Evolutionary conservation across 2,888 invertebrate species (phyloP).

Genomic region (Sinelater perroti): DNA sequence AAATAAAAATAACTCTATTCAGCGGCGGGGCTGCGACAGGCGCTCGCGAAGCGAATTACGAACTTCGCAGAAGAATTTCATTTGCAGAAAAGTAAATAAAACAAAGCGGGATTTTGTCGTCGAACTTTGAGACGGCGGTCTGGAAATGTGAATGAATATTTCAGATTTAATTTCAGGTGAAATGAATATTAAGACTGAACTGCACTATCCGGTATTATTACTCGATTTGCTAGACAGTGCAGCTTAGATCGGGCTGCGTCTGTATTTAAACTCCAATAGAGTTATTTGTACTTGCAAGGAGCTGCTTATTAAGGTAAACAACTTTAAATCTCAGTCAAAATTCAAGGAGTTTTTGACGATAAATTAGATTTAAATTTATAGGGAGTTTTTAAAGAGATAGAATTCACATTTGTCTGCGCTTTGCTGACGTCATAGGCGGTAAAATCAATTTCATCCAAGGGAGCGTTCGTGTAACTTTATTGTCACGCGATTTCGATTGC

Average conservation of each 20-base stretch:
- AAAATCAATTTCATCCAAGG: constrained; percentile 10
- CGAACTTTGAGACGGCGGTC: not conserved
- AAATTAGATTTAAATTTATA: no score
- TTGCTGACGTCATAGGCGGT: constrained; percentile 2
- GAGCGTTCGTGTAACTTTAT: not conserved
- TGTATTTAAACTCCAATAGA: no score
- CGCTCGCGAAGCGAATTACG: constrained; percentile 8
- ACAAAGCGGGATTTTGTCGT: constrained; percentile 1
- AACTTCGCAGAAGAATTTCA: constrained; percentile 8
- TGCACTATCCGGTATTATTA: no score
- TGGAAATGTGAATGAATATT: constrained; percentile 1
- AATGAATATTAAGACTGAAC: no score
- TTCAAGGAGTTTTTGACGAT: no score
- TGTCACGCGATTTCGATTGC: constrained; percentile 17
- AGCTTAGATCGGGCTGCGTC: no score
- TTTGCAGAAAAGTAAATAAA: constrained; percentile 10
- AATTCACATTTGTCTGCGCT: not conserved
- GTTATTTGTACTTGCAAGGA: no score
- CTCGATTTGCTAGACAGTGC: no score
- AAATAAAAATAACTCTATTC: constrained; percentile 1
- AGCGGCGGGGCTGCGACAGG: not conserved
- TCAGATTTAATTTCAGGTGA: no score
- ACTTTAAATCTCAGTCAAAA: no score
- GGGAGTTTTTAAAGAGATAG: no score
- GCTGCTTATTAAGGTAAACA: no score